A percentile compares a stretch with the other conserved stretches of the same genome.
Conservation (phyloP, 2,113 vertebrate species). For the Misgurnus anguillicaudatus region DNA sequence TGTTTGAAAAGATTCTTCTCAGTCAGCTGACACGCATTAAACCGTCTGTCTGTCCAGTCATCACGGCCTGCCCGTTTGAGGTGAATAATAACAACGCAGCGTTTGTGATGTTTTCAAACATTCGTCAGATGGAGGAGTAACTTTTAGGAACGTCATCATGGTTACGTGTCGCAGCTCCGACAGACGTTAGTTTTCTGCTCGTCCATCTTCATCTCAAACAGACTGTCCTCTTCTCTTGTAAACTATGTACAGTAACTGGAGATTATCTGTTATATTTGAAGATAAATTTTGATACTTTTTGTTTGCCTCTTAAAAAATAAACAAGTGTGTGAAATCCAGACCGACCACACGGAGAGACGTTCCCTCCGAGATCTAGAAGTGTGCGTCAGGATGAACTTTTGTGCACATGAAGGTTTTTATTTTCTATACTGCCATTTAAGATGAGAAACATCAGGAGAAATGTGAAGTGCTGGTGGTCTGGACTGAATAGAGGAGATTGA, state of each 20-base stretch:
- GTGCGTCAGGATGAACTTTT: conserved; percentile 81
- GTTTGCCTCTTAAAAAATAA: conserved; percentile 22
- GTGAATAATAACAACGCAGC: too few species aligned
- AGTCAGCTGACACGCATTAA: too few species aligned
- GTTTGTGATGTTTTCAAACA: too few species aligned
- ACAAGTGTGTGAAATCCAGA: conserved; percentile 60
- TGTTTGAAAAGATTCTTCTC: conserved; percentile 50
- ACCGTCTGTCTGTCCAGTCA: too few species aligned
- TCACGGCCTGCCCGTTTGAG: too few species aligned
- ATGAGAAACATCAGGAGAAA: conserved; percentile 81
- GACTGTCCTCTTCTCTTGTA: conserved; percentile 82
- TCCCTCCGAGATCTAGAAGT: conserved; percentile 49
- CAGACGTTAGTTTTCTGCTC: conserved; percentile 58
- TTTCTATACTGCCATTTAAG: conserved; percentile 71
- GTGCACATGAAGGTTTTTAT: conserved; percentile 79
- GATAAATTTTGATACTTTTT: conserved; percentile 75
- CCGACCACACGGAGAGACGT: conserved; percentile 47
- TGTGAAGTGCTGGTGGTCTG: conserved; percentile 90
- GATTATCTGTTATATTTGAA: conserved; percentile 74
- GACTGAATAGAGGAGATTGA: conserved; percentile 78
- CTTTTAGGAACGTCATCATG: too few species aligned
- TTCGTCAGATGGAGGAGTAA: too few species aligned
- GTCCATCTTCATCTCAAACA: neutral
- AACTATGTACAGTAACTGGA: conserved; percentile 90
- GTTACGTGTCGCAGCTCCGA: too few species aligned